A percentile compares a stretch with the other conserved stretches of the same genome.
Evolutionary conservation across 2,888 invertebrate species (phyloP).

Genomic region (Teleiodes luculella): DNA sequence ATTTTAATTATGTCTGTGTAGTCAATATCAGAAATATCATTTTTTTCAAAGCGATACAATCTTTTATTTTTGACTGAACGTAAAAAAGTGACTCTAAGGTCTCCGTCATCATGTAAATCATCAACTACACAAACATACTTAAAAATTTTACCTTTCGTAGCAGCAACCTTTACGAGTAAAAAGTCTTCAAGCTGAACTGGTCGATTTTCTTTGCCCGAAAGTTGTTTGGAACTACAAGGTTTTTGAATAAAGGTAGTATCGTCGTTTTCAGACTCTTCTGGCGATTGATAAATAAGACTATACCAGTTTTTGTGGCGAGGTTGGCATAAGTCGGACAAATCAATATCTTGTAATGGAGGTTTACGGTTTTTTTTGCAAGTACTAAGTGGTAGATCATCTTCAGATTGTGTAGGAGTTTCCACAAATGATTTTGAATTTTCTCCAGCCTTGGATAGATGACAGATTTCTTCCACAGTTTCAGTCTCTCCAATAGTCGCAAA

Average conservation of each 20-base stretch:
- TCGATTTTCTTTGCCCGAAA: not conserved
- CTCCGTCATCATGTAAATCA: constrained; percentile 4
- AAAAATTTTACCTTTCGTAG: not conserved
- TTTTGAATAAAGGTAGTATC: not conserved
- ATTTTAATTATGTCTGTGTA: not conserved
- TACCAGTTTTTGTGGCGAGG: not conserved
- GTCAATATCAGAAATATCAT: not conserved
- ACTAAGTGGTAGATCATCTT: not conserved
- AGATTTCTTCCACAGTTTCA: too few species aligned
- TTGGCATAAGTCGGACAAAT: not conserved
- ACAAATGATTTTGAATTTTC: too few species aligned
- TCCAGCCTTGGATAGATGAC: too few species aligned
- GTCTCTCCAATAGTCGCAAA: not conserved
- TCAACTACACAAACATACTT: not conserved
- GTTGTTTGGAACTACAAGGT: too few species aligned
- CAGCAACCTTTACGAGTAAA: not conserved
- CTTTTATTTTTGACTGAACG: not conserved
- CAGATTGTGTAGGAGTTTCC: too few species aligned
- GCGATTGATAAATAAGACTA: too few species aligned
- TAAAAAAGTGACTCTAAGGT: not conserved
- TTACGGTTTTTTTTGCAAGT: not conserved
- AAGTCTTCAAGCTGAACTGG: not conserved
- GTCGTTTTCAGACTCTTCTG: not conserved
- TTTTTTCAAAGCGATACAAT: not conserved
- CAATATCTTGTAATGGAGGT: not conserved